Conservation (phyloP, 2,113 vertebrate genomes). For the Sturnus vulgaris region DNA sequence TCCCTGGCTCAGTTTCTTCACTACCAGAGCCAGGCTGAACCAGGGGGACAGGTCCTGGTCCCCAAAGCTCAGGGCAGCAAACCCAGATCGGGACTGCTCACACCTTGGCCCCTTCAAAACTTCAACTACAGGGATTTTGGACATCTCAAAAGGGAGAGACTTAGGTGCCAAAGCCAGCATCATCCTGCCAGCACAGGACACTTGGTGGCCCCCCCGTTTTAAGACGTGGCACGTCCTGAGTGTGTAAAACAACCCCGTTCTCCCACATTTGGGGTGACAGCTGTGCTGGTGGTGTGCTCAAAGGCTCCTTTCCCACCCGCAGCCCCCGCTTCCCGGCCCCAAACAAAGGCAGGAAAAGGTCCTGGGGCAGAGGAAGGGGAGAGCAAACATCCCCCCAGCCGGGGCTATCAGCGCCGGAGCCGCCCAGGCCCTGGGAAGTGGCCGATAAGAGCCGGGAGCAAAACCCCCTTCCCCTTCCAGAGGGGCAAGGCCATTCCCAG, state of each 20-base stretch:
- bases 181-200: not conserved
- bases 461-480: not conserved
- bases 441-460: not conserved
- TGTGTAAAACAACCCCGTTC: not conserved
- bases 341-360: slow-evolving; percentile 66
- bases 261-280: not conserved
- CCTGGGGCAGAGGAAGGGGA: slow-evolving; percentile 19
- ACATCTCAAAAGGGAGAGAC: not conserved
- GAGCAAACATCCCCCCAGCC: slow-evolving; percentile 26
- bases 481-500: not conserved
- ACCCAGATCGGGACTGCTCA: rapidly evolving
- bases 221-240: rapidly evolving
- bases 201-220: rapidly evolving
- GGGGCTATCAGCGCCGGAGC: not conserved
- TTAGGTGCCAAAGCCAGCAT: not conserved
- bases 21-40: not conserved
- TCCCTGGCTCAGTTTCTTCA: not conserved
- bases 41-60: not conserved
- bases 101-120: not conserved
- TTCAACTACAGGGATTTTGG: not conserved
- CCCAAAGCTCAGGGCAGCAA: not conserved
- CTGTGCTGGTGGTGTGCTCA: not conserved
- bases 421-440: not conserved
- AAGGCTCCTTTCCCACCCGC: not conserved
- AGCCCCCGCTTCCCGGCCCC: not conserved